Base-by-base conservation (phyloP, 2,797 vertebrate species). In the Serranus cabrilla region DNA sequence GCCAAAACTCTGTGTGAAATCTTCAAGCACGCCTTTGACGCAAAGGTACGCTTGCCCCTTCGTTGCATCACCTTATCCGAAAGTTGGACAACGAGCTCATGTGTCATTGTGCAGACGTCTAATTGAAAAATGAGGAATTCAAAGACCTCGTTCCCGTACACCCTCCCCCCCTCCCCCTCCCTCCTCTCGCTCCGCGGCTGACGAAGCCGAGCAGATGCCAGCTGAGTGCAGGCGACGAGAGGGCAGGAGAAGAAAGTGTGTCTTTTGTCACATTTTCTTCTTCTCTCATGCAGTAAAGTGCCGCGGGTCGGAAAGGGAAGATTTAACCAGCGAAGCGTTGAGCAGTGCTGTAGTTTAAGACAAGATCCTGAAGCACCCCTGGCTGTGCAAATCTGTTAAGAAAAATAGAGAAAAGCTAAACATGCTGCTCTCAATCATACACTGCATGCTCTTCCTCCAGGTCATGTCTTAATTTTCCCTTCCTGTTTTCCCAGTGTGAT, bases 1-100 rank as follows among this genome's bases (percentile, higher is more conserved):
- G 98, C 98, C 91, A 98, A 99, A 94, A 99, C 98, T 8, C 94
- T 99, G 8, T 99, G 97, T 64, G 97, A 99, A 92, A 99, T 99
- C 93, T 99, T 99, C 96, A 99, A 99, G 86, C 98, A 99, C 0
- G 98, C 98, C 3, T 99, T 99, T 0, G 98, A 99, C 13, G 97
- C 98, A 64, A 99, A 99, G 98, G 98, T 99, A 95, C 5, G 16
- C 71, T 91, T 89, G 82, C 88, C 55, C 65, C 50, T 4, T 9
- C 64, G 74, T 89, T 89, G 80, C 86, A 71, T 92, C 88, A 91
- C 55, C 68, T 55, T 43, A 64, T 66, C 45, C 11, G 10, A 63
- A 81, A 57, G 49, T 72, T 47, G 21, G 75, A 66, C 60, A 46
- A n/a, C 4, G 5, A 66, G 63, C 61, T 54, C 13, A 11, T 31